phyloP scores from a whole-genome alignment of 2,888 invertebrate genomes.

The Lasioglossum marginatum region DNA sequence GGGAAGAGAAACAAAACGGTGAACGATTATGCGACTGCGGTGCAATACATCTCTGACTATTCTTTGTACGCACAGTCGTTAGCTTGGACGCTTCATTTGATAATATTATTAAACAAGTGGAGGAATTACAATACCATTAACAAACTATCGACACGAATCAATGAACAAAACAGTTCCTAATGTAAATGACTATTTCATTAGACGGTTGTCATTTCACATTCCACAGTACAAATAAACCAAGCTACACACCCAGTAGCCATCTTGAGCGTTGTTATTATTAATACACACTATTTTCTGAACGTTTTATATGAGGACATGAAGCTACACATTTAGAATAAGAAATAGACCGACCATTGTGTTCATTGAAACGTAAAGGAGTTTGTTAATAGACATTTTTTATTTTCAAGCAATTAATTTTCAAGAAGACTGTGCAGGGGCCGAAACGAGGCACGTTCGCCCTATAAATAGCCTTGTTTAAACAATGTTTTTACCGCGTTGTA shows the following conservation, averaged over 20 bases:
- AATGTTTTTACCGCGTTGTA: neutral
- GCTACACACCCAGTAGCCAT: neutral
- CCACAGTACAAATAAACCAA: neutral
- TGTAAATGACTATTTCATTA: neutral
- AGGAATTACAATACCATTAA: neutral
- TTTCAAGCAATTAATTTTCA: neutral
- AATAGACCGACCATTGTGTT: neutral
- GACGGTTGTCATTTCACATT: neutral
- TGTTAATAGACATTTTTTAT: neutral
- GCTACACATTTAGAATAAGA: neutral
- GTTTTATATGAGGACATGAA: neutral
- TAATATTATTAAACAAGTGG: neutral
- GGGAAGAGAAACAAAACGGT: neutral
- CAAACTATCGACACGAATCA: neutral
- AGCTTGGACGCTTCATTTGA: neutral
- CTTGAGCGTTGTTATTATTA: neutral
- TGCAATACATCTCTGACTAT: neutral
- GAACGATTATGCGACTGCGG: neutral
- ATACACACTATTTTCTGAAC: neutral
- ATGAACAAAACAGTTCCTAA: neutral
- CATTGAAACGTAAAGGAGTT: neutral
- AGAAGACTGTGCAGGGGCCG: neutral
- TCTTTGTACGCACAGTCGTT: neutral
- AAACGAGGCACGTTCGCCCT: neutral
- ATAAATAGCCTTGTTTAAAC: neutral